Base-by-base conservation (phyloP, 1,140 invertebrate genomes). In the Drosophila sulfurigaster region DNA sequence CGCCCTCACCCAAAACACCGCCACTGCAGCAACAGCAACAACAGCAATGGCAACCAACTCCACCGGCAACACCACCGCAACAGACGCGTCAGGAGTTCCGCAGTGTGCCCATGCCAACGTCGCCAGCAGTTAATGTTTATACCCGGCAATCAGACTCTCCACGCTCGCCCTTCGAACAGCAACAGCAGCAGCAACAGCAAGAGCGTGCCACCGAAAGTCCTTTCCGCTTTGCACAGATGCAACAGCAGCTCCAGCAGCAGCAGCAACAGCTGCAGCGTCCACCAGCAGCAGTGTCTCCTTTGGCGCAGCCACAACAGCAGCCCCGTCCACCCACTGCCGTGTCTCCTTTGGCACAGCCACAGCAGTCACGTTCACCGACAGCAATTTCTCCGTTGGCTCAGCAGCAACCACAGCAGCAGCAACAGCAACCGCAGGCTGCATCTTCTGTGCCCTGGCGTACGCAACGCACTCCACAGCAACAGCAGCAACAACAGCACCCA, bases 371-470 rank as follows among this genome's bases (percentile, higher is more conserved):
- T 48, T 16, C 71, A 49, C 3, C 74, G 10, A n/a, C 68, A 48
- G 51, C 80, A 56, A 25, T 72, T 46, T 83, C 78, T 35, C 81
- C 54, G n/a, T 20, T 78, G 41, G 89, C 86, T 20, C 69, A 77
- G 45, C 77, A 76, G n/a, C 91, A 82, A 59, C 64, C 60, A 13
- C 62, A 38, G 5, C 71, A 67, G 5, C 79, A 65, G 25, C 49
- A 25, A 25, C 20, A 25, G 5, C 71, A 72, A 4, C 79, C 63
- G 28, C 81, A 72, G 25, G 57, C 66, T 54, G 49, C 70, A 20
- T 68, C 81, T 56, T 52, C 89, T 66, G 90, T 91, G 51, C 90
- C 90, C 4, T 91, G 90, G 90, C 90, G 90, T 20, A 91, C 87
- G n/a, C 82, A 92, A 62, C 83, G 81, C 28, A 68, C 59, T 56